Percentiles rank a stretch among this genome's conserved stretches.
Evolutionary conservation across 2,888 invertebrate genomes (phyloP).

Genomic region (Ptychoptera albimana): DNA sequence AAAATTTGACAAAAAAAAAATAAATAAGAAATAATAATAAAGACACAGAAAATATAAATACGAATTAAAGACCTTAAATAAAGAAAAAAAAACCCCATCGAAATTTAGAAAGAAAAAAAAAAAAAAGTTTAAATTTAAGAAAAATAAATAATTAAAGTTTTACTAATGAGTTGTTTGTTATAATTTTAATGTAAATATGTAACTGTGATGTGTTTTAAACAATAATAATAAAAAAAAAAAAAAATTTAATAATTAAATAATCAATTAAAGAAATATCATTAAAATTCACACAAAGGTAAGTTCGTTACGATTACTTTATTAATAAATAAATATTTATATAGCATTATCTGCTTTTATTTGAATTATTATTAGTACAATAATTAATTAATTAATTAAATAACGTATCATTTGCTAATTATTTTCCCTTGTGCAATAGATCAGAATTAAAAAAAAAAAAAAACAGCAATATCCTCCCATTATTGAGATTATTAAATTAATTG

Average conservation of each 20-base stretch:
- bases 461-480: too few relatives aligned
- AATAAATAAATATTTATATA: too few relatives aligned
- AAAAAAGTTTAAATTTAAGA: not conserved
- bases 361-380: not conserved
- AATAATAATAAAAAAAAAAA: constrained; percentile 1
- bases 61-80: too few relatives aligned
- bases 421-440: too few relatives aligned
- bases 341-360: too few relatives aligned
- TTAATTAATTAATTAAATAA: too few relatives aligned
- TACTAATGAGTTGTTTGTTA: not conserved
- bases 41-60: constrained; percentile 1
- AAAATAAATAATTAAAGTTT: constrained; percentile 1
- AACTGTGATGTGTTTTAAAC: constrained; percentile 14
- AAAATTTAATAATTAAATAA: not conserved
- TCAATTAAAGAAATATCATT: not conserved
- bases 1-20: constrained; percentile 20
- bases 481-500: too few relatives aligned
- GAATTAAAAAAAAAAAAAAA: too few relatives aligned
- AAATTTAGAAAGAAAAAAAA: not conserved
- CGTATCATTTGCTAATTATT: too few relatives aligned
- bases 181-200: constrained; percentile 2
- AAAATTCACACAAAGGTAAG: not conserved
- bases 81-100: too few relatives aligned
- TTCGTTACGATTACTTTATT: too few relatives aligned
- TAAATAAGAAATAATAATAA: constrained; percentile 4